phyloP scores from a whole-genome alignment of 2,797 vertebrate species.

The Macropus fuliginosus region DNA sequence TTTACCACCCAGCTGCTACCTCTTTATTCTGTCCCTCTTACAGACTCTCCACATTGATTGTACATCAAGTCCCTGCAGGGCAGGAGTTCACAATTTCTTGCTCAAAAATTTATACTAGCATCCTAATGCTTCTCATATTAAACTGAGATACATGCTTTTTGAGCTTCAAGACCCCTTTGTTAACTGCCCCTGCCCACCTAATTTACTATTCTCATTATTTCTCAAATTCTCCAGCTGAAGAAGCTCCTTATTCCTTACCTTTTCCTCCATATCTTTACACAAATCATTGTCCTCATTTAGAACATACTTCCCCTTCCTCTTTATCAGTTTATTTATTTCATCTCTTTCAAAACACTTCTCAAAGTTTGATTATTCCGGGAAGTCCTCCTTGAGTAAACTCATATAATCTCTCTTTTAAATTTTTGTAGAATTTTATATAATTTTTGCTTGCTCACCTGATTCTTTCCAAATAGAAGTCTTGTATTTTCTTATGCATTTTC shows the following conservation, averaged over 20 bases:
- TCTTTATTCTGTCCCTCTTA: neutral
- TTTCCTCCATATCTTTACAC: neutral
- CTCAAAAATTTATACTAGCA: neutral
- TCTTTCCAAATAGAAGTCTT: neutral
- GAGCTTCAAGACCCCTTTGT: neutral
- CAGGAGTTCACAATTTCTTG: neutral
- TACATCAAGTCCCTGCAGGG: neutral
- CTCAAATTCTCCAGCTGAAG: neutral
- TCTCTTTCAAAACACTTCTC: neutral
- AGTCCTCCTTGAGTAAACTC: neutral
- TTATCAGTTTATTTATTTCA: neutral
- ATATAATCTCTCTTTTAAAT: neutral
- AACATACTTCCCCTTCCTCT: neutral
- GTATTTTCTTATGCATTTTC: neutral
- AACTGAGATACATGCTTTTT: neutral
- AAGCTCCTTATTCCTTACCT: neutral
- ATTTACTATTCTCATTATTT: neutral
- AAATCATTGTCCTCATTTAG: neutral
- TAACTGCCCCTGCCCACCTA: neutral
- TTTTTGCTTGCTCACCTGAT: neutral
- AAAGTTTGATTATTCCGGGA: neutral
- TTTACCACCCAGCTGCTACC: neutral
- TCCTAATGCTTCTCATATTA: neutral
- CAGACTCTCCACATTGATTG: neutral
- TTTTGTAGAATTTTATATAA: too few relatives aligned